Base-by-base conservation (phyloP, 2,888 invertebrate genomes). In the Merodon equestris region DNA sequence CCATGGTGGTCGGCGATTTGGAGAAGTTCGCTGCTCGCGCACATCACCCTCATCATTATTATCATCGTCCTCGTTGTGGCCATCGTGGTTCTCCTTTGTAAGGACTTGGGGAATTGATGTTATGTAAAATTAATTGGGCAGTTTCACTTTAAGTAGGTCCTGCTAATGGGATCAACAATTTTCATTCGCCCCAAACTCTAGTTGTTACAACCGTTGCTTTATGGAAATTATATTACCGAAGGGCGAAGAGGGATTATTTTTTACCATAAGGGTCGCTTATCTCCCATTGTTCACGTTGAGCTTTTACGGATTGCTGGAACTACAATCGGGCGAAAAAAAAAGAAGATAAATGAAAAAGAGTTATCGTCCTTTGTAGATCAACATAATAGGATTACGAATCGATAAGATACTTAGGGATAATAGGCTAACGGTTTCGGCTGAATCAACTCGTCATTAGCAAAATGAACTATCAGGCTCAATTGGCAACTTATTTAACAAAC, bases 41-140 rank as follows among this genome's bases (percentile, higher is more conserved):
- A 7, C 27, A 27, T 27, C 7, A 27, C n/a, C n/a, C n/a, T n/a
- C n/a, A n/a, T n/a, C 27, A 27, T 27, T 27, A 27, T 7, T 7
- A 27, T 27, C 27, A 27, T 27, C 27, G 7, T 27, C 7, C 7
- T 27, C 3, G 27, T 27, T 4, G 27, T 27, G 7, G 40, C 27
- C 12, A 36, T 36, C 34, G 14, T 47, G 61, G 54, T 48, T 56
- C 58, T 64, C 50, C 45, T 60, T 74, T 70, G 60, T 63, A 45
- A 73, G 63, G 67, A 73, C 48, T 63, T 48, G 27, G 54, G 42
- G 73, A 61, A 74, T 68, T 68, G 60, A 73, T 79, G 73, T 68
- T 73, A 74, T 74, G 79, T 68, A 60, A 79, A 79, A 79, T 79
- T 79, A 73, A 79, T 79, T 74, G 79, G 74, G 50, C 64, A 63